Base-by-base conservation (phyloP, 1,140 invertebrate genomes). In the Carcinoscorpius rotundicauda region DNA sequence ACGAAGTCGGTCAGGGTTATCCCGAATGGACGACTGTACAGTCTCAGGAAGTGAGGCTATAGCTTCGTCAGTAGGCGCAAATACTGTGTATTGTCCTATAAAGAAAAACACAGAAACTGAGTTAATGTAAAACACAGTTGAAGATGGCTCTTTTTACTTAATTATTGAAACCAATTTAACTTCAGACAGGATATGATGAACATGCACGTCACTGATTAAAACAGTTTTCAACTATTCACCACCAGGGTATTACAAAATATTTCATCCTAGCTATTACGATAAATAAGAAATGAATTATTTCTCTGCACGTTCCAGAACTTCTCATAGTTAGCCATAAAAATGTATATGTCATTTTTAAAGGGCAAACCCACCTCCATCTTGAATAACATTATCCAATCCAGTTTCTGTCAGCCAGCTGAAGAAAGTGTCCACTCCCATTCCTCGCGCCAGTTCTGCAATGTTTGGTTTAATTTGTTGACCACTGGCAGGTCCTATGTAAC, bases 61-160 rank as follows among this genome's bases (percentile, higher is more conserved):
- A 48, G 81, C 81, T 10, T 74, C 69, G 66, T 83, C 78, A 4
- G 75, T 76, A 3, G 81, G 81, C 3, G 79, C 78, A 58, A 83
- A 80, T 9, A 82, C 75, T 4, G 81, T 82, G 63, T 78, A 80
- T 3, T 58, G 60, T n/a, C 64, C 67, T 68, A 9, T 3, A 8
- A n/a, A 55, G 53, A 8, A 55, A 51, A 66, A 49, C 6, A 49
- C 29, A 61, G 51, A 48, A 60, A 57, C 49, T 60, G 1, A 60
- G 29, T 29, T 29, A 0, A 29, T 29, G 29, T 29, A 29, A 29
- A 57, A 57, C 5, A 57, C 4, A 10, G 48, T 11, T 11, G 8
- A 57, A 4, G 9, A 8, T 8, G 6, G n/a, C 53, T 55, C 6
- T 9, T 9, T 57, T 29, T 2, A 29, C 29, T 29, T 29, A 29